phyloP scores from a whole-genome alignment of 2,888 invertebrate species.

The Trichacis sp. region DNA sequence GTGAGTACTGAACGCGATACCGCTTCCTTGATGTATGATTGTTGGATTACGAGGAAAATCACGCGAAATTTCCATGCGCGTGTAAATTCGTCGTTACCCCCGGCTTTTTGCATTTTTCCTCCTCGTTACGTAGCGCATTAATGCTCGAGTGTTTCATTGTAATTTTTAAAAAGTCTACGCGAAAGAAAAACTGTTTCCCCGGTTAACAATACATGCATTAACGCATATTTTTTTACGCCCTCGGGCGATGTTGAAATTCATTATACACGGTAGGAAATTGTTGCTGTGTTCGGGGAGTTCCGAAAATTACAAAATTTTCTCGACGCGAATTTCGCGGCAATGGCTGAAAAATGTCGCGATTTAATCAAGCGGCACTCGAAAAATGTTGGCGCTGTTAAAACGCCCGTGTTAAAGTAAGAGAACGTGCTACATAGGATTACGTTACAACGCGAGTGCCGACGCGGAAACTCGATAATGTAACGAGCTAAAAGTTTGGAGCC shows the following conservation, averaged over 20 bases:
- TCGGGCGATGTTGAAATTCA: too few species aligned
- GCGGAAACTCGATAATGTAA: constrained; percentile 23
- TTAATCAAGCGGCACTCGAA: too few species aligned
- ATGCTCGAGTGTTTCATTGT: constrained; percentile 9
- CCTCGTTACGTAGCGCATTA: constrained; percentile 5
- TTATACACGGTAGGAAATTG: too few species aligned
- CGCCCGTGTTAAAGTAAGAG: constrained; percentile 21
- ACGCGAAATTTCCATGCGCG: constrained; percentile 20
- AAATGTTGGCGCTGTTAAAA: neutral
- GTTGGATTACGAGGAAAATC: constrained; percentile 28
- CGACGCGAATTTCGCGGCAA: too few species aligned
- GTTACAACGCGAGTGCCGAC: constrained; percentile 7
- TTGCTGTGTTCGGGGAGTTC: too few species aligned
- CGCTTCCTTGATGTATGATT: constrained; percentile 17
- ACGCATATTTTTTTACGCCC: too few species aligned
- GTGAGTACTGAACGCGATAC: constrained; percentile 5
- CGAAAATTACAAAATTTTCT: too few species aligned
- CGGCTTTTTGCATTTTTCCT: constrained; percentile 11
- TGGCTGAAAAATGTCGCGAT: neutral
- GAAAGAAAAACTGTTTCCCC: constrained; percentile 10
- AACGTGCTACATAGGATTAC: constrained; percentile 17
- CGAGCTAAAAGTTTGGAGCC: neutral
- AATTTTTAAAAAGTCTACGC: neutral
- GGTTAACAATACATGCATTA: too few species aligned
- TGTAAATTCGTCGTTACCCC: constrained; percentile 13